Percentiles rank a stretch among this genome's conserved stretches.
Conservation (phyloP, 2,113 vertebrate species). For the Telmatochromis sp. region DNA sequence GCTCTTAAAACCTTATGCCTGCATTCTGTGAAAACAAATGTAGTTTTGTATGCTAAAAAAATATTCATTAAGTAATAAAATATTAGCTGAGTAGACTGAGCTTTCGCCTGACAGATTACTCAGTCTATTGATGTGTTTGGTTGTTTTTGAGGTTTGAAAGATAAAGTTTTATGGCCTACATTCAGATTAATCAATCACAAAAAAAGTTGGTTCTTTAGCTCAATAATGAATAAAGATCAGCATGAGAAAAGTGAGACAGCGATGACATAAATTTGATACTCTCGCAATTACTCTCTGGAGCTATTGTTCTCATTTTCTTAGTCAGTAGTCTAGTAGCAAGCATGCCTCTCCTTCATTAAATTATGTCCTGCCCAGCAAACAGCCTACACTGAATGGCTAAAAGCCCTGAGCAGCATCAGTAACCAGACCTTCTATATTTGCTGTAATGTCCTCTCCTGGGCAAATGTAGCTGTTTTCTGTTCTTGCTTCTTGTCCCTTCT, state of each 20-base stretch:
- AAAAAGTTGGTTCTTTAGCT: not conserved
- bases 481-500: not conserved
- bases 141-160: not conserved
- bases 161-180: not conserved
- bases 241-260: not conserved
- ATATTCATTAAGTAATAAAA: not conserved
- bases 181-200: not conserved
- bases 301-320: not conserved
- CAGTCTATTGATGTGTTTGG: not conserved
- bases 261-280: not conserved
- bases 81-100: not conserved
- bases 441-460: conserved; percentile 15
- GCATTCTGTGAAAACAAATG: not conserved
- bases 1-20: not conserved
- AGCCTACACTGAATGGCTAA: conserved; percentile 14
- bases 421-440: conserved; percentile 15
- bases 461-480: conserved; percentile 17
- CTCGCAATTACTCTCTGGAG: not conserved
- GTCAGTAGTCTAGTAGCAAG: conserved; percentile 12
- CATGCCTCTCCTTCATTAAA: not conserved
- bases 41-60: not conserved
- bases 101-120: not conserved
- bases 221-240: not conserved
- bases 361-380: not conserved
- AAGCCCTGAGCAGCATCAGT: conserved; percentile 25